These are phyloP conservation scores for Ostrea denselamellosa DNA, from an alignment of 1,140 invertebrate genomes.

Conservation along the genomic window DNA sequence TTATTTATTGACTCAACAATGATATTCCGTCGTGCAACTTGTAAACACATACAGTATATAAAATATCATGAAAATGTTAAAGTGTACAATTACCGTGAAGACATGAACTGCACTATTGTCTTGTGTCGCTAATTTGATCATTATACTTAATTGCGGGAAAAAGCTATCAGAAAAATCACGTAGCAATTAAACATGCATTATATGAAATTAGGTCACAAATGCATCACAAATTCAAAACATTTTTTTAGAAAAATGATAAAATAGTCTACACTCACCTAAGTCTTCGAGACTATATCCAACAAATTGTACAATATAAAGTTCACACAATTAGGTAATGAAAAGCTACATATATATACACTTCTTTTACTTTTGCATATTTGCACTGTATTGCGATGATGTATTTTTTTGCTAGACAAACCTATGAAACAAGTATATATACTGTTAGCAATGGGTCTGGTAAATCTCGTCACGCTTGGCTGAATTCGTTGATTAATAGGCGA, in stretches of 20 bases:
- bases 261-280: neutral
- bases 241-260: neutral
- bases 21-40: no score
- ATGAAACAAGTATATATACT: constrained; percentile 18
- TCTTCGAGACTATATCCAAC: neutral
- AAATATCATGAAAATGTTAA: no score
- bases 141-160: no score
- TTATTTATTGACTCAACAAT: no score
- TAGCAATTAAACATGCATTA: no score
- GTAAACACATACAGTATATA: no score
- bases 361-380: constrained; percentile 1
- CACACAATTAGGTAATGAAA: neutral
- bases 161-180: no score
- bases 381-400: neutral
- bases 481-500: constrained; percentile 22
- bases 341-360: neutral
- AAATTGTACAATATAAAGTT: neutral
- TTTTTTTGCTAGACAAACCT: neutral
- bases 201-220: neutral
- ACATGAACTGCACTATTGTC: no score
- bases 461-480: constrained; percentile 5
- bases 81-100: no score
- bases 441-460: constrained; percentile 4
- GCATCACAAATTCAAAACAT: neutral
- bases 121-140: no score